Base-by-base conservation (phyloP, 2,888 invertebrate species). In the Bhutanitis thaidina region DNA sequence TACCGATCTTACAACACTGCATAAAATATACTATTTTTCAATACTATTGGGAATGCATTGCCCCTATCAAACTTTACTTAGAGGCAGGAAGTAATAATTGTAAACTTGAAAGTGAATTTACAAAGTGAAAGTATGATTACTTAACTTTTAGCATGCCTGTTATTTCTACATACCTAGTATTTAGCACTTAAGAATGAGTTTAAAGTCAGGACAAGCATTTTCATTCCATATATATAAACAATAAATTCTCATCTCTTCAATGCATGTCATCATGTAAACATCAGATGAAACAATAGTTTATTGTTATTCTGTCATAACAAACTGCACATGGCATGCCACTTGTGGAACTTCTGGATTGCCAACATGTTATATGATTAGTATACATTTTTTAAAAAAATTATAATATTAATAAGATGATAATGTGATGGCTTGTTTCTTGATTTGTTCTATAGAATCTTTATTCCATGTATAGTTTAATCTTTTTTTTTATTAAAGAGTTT, bases 1-100 rank as follows among this genome's bases (percentile, higher is more conserved):
- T 69, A 74, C 71, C 62, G 63, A 71, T 74, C 65, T 68, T 67
- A 66, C 72, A 57, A 60, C 64, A 64, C 52, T 38, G 52, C 54
- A 20, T 8, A 27, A 8, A 27, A 8, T 27, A 27, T 8, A 7
- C 27, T 1, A 27, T 8, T 27, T 27, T 27, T 27, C 7, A 27
- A 5, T 27, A 8, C 27, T 27, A 7, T 27, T 27, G 5, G 1
- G 27, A 27, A 8, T 27, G 27, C 27, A 27, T 27, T 27, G 8
- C 27, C 8, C 7, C 12, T 34, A 34, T 34, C 0, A 30, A 30
- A n/a, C 9, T n/a, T 9, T 30, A 30, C 3, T 10, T 30, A 55
- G 59, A 59, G 64, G 63, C 8, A 27, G 9, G 32, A 36, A 44
- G 40, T 40, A 9, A 8, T 32, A 29, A 27, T 20, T 20, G 14